These are phyloP conservation scores for Stegostoma tigrinum DNA, from an alignment of 2,113 vertebrate genomes.

Conservation along the genomic window DNA sequence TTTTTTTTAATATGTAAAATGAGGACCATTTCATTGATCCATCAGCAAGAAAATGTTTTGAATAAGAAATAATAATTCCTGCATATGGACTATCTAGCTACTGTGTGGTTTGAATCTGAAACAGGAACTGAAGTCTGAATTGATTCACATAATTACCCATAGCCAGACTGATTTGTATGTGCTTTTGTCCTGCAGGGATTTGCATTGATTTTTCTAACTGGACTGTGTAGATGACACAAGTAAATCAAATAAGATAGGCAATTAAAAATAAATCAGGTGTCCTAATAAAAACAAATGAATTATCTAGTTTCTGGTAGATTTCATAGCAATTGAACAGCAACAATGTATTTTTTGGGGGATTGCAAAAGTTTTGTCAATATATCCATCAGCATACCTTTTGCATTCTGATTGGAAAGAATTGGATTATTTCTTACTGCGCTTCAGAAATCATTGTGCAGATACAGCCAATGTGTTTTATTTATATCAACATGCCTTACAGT, in stretches of 20 bases:
- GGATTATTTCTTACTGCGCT: background rate
- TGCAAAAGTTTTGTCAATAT: background rate
- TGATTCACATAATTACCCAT: background rate
- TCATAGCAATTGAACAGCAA: background rate
- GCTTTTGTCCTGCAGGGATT: background rate
- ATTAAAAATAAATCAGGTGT: constrained; percentile 24
- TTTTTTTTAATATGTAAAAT: background rate
- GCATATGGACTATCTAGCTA: background rate
- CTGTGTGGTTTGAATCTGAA: constrained; percentile 8
- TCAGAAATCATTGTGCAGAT: background rate
- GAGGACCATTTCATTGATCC: background rate
- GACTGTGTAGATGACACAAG: background rate
- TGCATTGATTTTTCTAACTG: constrained; percentile 24
- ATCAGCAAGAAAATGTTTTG: no score
- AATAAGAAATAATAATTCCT: background rate
- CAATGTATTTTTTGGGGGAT: background rate
- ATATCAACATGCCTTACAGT: no score
- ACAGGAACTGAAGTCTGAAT: background rate
- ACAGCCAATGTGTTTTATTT: no score
- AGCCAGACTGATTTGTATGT: background rate
- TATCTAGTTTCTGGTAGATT: background rate
- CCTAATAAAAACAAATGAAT: background rate
- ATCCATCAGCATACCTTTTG: background rate
- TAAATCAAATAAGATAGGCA: constrained; percentile 17
- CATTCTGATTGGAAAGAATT: background rate